Evolutionary conservation across 2,113 vertebrate species (phyloP), one percentile per base, ranked within the genome.

Genomic region (Helogale parvula): DNA sequence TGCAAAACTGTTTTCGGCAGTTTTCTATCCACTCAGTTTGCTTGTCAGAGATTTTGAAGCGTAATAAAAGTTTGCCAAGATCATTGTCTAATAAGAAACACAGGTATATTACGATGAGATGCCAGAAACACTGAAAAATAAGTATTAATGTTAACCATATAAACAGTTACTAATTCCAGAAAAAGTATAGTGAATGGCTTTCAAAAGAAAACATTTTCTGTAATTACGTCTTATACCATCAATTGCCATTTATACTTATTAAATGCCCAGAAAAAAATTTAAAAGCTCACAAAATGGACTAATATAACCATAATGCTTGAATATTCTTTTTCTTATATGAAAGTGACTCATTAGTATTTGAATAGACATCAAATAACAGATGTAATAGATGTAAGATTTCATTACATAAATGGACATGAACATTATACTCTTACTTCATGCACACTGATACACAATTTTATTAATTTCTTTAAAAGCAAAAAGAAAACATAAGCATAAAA

Each of bases 1-100:
- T 99, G 98, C 98, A 98, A 98, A 99, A 99, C 1, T 98, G 99
- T 96, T 92, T 98, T 95, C 98, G 98, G 98, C 98, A 99, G 88
- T 65, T 97, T 94, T 99, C 99, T 98, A 99, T 97, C 99, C 99
- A 99, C 25, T 76, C 97, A 0, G 92, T 96, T 50, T 98, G 99
- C 54, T 98, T 98, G 82, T 98, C 98, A n/a, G 97, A 93, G 90
- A 98, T 98, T 97, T 85, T 99, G 68, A 98, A 97, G 3, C 97
- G 95, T 10, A 98, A 94, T 93, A 99, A 97, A 84, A 99, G 99
- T 23, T 98, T 98, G 19, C 95, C 96, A 79, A 99, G 93, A 96
- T 99, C 99, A 88, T 97, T 98, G 92, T 99, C 99, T 99, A 93
- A 38, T 9, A 97, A 98, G 95, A 97, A 12, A 0, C 50, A 21